A percentile compares a stretch with the other conserved stretches of the same genome.
Evolutionary conservation across 2,888 invertebrate genomes (phyloP).

Genomic region (Thecocarcelia acutangulata): DNA sequence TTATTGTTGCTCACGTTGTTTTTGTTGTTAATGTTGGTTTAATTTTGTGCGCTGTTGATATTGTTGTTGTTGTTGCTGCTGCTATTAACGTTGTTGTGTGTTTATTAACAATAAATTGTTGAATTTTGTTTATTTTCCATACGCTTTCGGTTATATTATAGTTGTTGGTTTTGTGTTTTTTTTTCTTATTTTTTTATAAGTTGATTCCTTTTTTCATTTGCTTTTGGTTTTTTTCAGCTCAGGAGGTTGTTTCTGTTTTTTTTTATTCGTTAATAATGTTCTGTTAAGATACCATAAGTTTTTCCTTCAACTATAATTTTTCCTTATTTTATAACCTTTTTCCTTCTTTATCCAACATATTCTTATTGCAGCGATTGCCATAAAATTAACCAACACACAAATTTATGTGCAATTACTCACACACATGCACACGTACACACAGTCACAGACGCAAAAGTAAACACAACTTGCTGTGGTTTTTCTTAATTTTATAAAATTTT

Average conservation of each 20-base stretch:
- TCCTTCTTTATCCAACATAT: constrained; percentile 23
- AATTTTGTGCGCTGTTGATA: neutral
- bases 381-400: constrained; percentile 29
- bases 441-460: neutral
- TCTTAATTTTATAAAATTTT: constrained; percentile 19
- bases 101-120: constrained; percentile 62
- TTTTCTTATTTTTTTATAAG: neutral
- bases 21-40: neutral
- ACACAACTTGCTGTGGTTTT: constrained; percentile 23
- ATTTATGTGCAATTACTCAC: neutral
- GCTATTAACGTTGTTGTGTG: constrained; percentile 28
- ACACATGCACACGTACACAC: neutral
- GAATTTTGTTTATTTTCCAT: constrained; percentile 54
- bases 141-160: constrained; percentile 36
- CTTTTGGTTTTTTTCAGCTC: constrained; percentile 30
- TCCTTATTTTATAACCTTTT: constrained; percentile 24
- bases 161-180: constrained; percentile 5
- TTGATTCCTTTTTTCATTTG: constrained; percentile 8
- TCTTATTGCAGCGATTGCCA: constrained; percentile 46
- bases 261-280: constrained; percentile 48
- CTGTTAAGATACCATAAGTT: constrained; percentile 50
- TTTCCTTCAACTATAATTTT: constrained; percentile 38
- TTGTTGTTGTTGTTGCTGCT: constrained; percentile 20
- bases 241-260: constrained; percentile 12
- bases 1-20: constrained; percentile 28